Base-by-base conservation (phyloP, 2,113 vertebrate genomes). In the Budorcas taxicolor region DNA sequence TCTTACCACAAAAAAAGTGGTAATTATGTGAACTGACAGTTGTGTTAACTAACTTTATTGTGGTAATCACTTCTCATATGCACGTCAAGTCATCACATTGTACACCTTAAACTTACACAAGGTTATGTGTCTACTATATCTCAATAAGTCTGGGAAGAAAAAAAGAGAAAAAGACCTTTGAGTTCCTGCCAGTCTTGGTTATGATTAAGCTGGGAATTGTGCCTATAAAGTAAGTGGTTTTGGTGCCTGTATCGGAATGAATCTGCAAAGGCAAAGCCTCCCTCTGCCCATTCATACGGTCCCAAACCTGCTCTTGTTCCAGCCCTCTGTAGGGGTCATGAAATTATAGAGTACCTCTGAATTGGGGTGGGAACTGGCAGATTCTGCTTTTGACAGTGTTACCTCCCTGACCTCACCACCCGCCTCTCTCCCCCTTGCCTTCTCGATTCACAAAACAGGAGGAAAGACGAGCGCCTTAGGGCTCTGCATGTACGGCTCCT, bases 1-100 rank as follows among this genome's bases (percentile, higher is more conserved):
- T 52, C 45, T 52, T 19, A n/a, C 16, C 10, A 33, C 17, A 52
- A 1, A 50, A 33, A 33, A 25, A 57, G 16, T 47, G 3, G 0
- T 50, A 33, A 81, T 52, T 33, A n/a, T 81, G 31, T 52, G 78
- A n/a, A 19, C 29, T 52, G 47, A 33, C 47, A 33, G 47, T 33
- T 50, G 45, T 50, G 78, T 81, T 33, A 81, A 80, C 29, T 21
- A 52, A 33, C 78, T 10, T 52, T 12, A 12, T 12, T 33, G 17
- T 21, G 78, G 47, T n/a, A 31, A 52, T 21, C 29, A 33, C 78
- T n/a, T 52, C 29, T 21, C 47, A n/a, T 33, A 12, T 7, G 10
- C 21, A 52, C 1, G 1, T 52, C 45, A 50, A 80, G 9, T 33
- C 31, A 7, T n/a, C 78, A 33, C 31, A 21, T 2, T 33, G 78